Conservation (phyloP, 2,113 vertebrate genomes). For the Corapipo altera region DNA sequence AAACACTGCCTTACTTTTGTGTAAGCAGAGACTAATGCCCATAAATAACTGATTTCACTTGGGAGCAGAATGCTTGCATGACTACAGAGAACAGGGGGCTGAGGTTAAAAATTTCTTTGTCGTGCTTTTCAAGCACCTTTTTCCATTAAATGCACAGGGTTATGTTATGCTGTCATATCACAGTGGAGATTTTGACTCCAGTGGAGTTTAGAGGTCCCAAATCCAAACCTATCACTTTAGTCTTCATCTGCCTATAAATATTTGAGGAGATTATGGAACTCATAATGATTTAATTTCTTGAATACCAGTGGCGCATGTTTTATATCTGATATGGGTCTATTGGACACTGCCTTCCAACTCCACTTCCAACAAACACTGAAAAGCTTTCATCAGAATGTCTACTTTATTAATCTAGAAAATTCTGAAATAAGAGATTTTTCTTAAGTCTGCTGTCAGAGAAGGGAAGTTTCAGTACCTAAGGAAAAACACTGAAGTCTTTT, state of each 20-base stretch:
- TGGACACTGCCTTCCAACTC: background rate
- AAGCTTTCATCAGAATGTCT: background rate
- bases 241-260: background rate
- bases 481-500: background rate
- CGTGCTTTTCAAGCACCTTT: background rate
- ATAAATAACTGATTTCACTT: background rate
- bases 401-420: background rate
- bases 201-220: background rate
- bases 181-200: background rate
- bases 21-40: background rate
- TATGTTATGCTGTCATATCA: fast-evolving
- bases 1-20: background rate
- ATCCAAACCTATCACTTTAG: background rate
- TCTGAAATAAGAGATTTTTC: background rate
- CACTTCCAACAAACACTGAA: background rate
- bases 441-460: background rate
- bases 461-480: background rate
- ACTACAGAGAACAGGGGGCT: background rate
- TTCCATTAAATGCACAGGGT: background rate
- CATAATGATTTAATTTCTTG: background rate
- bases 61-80: background rate
- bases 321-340: background rate
- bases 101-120: background rate
- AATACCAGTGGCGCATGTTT: background rate
- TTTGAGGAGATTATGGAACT: background rate